Conservation (phyloP, 2,888 invertebrate species). For the Criorhina ranunculi region DNA sequence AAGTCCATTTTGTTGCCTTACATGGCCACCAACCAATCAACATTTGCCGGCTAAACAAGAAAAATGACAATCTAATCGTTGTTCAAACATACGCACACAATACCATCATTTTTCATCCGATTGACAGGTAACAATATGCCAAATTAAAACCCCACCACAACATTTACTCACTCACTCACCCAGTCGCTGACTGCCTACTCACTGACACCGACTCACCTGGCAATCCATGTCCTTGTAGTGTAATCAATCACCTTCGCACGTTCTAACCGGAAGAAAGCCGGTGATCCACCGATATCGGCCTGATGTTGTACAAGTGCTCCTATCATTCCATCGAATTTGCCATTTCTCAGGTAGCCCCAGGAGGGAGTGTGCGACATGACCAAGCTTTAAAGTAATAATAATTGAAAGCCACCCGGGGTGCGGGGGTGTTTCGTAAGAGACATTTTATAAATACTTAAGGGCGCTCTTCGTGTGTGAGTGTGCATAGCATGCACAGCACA, state of each 20-base stretch:
- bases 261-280: constrained; percentile 88
- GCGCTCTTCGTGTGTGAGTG: background rate
- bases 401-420: constrained; percentile 58
- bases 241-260: constrained; percentile 86
- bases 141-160: constrained; percentile 78
- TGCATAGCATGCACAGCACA: constrained; percentile 31
- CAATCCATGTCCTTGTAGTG: constrained; percentile 87
- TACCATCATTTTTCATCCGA: constrained; percentile 78
- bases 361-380: constrained; percentile 84
- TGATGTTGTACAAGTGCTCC: constrained; percentile 86
- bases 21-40: constrained; percentile 56
- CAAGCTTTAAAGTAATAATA: constrained; percentile 78
- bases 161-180: constrained; percentile 30
- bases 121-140: constrained; percentile 79
- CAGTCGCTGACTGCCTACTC: constrained; percentile 15
- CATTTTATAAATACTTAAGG: constrained; percentile 69
- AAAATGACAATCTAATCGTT: constrained; percentile 78
- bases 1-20: constrained; percentile 43
- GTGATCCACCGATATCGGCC: constrained; percentile 89
- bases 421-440: constrained; percentile 21
- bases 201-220: constrained; percentile 84
- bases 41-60: constrained; percentile 76
- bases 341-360: constrained; percentile 87
- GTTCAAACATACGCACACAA: constrained; percentile 55
- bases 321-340: constrained; percentile 88